These are phyloP conservation scores for Drosophila prosaltans DNA, from an alignment of 1,140 invertebrate genomes.

Conservation along the genomic window DNA sequence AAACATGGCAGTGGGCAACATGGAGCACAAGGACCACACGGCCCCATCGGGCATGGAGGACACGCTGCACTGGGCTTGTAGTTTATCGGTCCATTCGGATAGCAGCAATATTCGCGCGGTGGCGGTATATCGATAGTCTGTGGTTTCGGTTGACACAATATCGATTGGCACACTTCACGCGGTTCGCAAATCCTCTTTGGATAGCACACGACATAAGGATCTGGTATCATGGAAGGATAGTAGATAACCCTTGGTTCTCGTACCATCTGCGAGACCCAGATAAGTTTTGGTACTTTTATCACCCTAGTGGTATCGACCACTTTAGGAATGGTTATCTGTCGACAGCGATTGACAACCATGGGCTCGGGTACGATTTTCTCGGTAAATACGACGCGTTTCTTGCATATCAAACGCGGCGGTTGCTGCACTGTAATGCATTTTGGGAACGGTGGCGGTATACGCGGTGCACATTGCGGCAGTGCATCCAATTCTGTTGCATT, in stretches of 20 bases:
- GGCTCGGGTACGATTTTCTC: constrained; percentile 64
- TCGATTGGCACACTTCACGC: constrained; percentile 67
- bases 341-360: constrained; percentile 66
- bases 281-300: constrained; percentile 64
- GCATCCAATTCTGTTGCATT: constrained; percentile 55
- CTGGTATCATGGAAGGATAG: constrained; percentile 66
- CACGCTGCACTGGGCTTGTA: constrained; percentile 58
- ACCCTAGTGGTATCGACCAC: constrained; percentile 67
- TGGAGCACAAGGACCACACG: constrained; percentile 43
- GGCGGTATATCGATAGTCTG: constrained; percentile 68
- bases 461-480: constrained; percentile 64
- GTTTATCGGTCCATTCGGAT: constrained; percentile 64
- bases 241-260: constrained; percentile 65
- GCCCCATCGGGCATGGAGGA: constrained; percentile 58
- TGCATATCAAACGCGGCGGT: constrained; percentile 63
- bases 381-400: constrained; percentile 62
- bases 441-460: constrained; percentile 58
- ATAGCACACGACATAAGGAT: constrained; percentile 72
- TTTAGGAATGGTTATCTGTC: constrained; percentile 65
- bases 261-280: constrained; percentile 67
- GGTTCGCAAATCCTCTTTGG: constrained; percentile 65
- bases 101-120: constrained; percentile 67
- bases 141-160: constrained; percentile 70
- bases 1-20: constrained; percentile 65
- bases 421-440: constrained; percentile 72